phyloP scores from a whole-genome alignment of 2,113 vertebrate species.

The Sturnira hondurensis region DNA sequence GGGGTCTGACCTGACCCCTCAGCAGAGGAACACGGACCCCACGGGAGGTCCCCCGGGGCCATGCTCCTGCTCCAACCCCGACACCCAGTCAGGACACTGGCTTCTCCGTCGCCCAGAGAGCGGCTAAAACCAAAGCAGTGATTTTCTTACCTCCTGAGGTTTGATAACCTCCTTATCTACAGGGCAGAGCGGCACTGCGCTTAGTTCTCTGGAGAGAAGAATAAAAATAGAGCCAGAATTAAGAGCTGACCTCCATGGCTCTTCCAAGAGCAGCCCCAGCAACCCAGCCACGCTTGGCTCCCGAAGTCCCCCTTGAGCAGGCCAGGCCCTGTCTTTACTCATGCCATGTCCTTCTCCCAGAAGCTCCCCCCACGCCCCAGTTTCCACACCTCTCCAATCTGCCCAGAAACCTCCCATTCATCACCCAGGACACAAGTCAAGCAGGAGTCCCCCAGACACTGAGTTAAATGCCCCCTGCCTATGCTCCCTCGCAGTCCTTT shows the following conservation, averaged over 20 bases:
- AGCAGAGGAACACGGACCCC: not conserved
- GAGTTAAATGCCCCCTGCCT: not conserved
- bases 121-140: not conserved
- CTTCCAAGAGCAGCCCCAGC: not conserved
- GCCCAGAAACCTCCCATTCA: not conserved
- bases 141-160: conserved; percentile 85
- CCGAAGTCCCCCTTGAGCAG: not conserved
- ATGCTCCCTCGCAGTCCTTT: not conserved
- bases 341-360: not conserved
- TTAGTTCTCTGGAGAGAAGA: conserved; percentile 81
- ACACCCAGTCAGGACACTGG: not conserved
- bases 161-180: conserved; percentile 87
- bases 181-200: conserved; percentile 83
- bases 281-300: not conserved
- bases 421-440: not conserved
- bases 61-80: not conserved
- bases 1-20: not conserved
- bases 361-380: not conserved
- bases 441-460: not conserved
- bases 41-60: not conserved
- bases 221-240: conserved; percentile 14
- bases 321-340: not conserved
- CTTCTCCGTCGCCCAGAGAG: not conserved
- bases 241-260: not conserved
- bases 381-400: not conserved